These are phyloP conservation scores for Heliconius himera DNA, from an alignment of 1,140 invertebrate species.

Conservation along the genomic window DNA sequence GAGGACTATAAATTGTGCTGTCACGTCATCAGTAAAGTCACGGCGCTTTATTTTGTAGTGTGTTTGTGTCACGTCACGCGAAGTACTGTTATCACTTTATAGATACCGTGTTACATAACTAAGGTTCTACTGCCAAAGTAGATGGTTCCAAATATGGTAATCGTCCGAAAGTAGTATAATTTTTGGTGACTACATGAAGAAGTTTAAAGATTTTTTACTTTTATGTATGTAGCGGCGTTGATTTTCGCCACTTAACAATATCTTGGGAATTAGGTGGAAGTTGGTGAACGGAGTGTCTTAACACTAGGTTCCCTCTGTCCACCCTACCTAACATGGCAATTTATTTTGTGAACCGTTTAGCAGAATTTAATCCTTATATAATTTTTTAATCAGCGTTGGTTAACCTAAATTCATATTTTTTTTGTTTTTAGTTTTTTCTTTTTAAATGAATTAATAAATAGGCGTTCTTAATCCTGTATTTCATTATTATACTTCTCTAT, in stretches of 20 bases:
- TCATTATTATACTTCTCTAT: too few species aligned
- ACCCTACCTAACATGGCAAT: too few species aligned
- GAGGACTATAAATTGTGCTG: background rate
- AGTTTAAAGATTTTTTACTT: background rate
- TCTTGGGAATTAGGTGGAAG: background rate
- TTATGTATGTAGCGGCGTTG: too few species aligned
- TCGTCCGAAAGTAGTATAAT: background rate
- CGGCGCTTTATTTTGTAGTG: constrained; percentile 10
- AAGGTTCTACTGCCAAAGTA: background rate
- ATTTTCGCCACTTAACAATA: too few species aligned
- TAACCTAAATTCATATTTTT: background rate
- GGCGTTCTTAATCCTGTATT: too few species aligned
- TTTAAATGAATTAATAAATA: too few species aligned
- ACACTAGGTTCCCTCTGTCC: too few species aligned
- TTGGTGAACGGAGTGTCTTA: too few species aligned
- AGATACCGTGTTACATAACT: background rate
- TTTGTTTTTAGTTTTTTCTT: too few species aligned
- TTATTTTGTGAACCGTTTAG: background rate
- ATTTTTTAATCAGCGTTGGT: background rate
- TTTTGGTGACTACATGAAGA: background rate
- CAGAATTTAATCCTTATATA: background rate
- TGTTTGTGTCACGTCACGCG: constrained; percentile 3
- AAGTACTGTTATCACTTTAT: constrained; percentile 8
- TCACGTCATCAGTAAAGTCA: constrained; percentile 7
- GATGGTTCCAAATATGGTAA: background rate